phyloP scores from a whole-genome alignment of 1,140 invertebrate genomes.

The Neotoxoptera formosana region DNA sequence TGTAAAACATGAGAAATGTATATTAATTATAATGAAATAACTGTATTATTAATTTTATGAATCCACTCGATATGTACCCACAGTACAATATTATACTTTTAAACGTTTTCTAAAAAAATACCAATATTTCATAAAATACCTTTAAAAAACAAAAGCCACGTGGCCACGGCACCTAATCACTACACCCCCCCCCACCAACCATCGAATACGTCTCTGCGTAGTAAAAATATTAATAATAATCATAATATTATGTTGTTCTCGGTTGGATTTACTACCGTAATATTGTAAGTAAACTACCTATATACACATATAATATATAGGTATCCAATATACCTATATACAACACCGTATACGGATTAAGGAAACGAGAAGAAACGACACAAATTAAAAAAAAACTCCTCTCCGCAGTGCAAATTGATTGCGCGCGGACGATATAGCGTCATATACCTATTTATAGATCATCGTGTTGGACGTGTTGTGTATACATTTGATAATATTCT shows the following conservation, averaged over 20 bases:
- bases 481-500: background rate
- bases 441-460: constrained; percentile 2
- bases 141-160: background rate
- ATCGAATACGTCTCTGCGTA: too few relatives aligned
- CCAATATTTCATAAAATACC: background rate
- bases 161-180: too few relatives aligned
- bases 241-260: background rate
- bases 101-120: background rate
- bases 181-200: too few relatives aligned
- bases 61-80: too few relatives aligned
- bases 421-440: background rate
- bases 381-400: background rate
- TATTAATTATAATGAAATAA: background rate
- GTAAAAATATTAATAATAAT: too few relatives aligned
- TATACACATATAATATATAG: too few relatives aligned
- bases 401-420: background rate
- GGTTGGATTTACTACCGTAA: background rate
- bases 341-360: background rate
- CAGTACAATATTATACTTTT: background rate
- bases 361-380: background rate
- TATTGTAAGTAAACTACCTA: background rate
- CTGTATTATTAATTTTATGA: background rate
- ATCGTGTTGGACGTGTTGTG: background rate
- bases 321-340: background rate
- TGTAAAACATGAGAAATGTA: background rate